Percentiles rank a stretch among this genome's conserved stretches.
Evolutionary conservation across 2,113 vertebrate species (phyloP).

Genomic region (Oreochromis aureus): DNA sequence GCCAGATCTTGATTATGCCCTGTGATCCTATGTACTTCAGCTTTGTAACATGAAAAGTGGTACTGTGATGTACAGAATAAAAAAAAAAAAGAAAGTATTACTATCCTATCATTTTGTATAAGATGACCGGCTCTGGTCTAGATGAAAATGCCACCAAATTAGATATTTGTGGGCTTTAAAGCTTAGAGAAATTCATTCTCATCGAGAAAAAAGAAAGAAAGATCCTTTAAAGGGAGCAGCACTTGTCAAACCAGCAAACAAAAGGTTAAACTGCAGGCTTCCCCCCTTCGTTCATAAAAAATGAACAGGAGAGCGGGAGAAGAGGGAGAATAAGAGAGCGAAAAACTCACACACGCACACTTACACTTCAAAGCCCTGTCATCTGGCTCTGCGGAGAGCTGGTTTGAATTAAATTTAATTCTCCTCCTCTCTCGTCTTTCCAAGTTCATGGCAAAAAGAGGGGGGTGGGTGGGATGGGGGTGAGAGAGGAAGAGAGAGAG

Average conservation of each 20-base stretch:
- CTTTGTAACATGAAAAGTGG: neutral
- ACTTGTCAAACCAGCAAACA: conserved; percentile 19
- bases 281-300: conserved; percentile 65
- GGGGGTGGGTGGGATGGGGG: neutral
- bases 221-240: conserved; percentile 26
- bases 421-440: conserved; percentile 78
- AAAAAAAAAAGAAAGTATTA: neutral
- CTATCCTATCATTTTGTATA: neutral
- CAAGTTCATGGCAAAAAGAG: conserved; percentile 77
- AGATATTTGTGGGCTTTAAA: neutral
- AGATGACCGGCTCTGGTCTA: neutral
- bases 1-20: neutral
- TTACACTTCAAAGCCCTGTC: conserved; percentile 87
- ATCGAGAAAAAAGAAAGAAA: neutral
- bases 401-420: conserved; percentile 90
- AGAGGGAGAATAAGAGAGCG: conserved; percentile 40
- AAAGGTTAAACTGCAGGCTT: conserved; percentile 71
- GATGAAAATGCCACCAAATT: neutral
- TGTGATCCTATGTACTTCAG: neutral
- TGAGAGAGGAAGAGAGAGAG: neutral
- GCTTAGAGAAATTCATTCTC: neutral
- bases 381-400: conserved; percentile 77
- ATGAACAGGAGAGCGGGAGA: conserved; percentile 12
- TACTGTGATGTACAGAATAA: neutral
- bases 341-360: conserved; percentile 63